phyloP scores from a whole-genome alignment of 2,888 invertebrate genomes.

The Zygaena filipendulae region DNA sequence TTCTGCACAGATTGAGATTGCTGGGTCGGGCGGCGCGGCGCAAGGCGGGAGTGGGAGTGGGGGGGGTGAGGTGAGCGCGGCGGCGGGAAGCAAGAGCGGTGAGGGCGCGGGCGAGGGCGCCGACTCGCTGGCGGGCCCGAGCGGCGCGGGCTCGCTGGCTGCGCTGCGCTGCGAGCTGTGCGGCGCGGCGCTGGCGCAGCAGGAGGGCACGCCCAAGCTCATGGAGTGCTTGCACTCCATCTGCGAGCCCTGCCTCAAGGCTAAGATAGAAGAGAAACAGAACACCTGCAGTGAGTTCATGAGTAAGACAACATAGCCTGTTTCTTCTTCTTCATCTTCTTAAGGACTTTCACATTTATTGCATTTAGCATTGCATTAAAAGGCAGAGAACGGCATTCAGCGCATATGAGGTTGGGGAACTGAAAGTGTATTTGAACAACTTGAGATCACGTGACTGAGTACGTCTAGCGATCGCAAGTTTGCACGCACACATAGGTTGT shows the following conservation, averaged over 20 bases:
- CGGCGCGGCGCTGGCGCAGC: slow-evolving; percentile 29
- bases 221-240: slow-evolving; percentile 90
- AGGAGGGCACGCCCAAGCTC: slow-evolving; percentile 76
- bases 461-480: too few species aligned
- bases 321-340: too few species aligned
- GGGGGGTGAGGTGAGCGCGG: slow-evolving; percentile 2
- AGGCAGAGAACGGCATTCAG: too few species aligned
- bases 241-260: slow-evolving; percentile 79
- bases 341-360: too few species aligned
- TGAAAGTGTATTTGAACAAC: too few species aligned
- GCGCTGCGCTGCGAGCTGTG: slow-evolving; percentile 69
- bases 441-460: too few species aligned
- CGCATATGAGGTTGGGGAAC: too few species aligned
- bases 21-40: too few species aligned
- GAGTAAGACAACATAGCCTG: too few species aligned
- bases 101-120: slow-evolving; percentile 22
- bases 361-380: too few species aligned
- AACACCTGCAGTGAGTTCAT: slow-evolving; percentile 43
- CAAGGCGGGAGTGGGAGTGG: slow-evolving; percentile 12
- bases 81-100: slow-evolving; percentile 6
- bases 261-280: slow-evolving; percentile 68
- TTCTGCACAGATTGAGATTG: too few species aligned
- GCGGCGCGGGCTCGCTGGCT: slow-evolving; percentile 26
- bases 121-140: slow-evolving; percentile 50
- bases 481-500: too few species aligned